Conservation (phyloP, 1,140 invertebrate species). For the Triops longicaudatus region DNA sequence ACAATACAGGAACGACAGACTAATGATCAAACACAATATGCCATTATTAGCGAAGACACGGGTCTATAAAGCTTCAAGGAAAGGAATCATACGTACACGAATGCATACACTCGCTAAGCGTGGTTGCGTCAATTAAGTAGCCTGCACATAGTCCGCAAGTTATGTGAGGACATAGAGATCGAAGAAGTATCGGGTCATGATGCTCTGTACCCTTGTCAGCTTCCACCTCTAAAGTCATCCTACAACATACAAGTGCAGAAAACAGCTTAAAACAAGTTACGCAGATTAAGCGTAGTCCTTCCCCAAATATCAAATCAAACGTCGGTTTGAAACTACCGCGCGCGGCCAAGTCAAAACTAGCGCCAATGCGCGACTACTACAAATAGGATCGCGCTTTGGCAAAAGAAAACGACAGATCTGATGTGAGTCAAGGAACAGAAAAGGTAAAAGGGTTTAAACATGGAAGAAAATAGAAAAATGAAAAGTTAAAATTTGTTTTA, state of each 20-base stretch:
- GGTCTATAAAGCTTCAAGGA: background rate
- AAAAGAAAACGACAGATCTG: too few relatives aligned
- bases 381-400: too few relatives aligned
- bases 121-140: constrained; percentile 90
- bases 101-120: constrained; percentile 89
- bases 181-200: background rate
- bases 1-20: constrained; percentile 26
- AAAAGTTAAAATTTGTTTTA: background rate
- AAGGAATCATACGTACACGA: constrained; percentile 59
- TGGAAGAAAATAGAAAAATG: background rate
- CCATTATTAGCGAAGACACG: too few relatives aligned
- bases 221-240: background rate
- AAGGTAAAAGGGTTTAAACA: too few relatives aligned
- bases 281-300: too few relatives aligned
- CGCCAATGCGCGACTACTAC: background rate
- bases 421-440: too few relatives aligned
- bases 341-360: background rate
- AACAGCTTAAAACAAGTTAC: background rate
- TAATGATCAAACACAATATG: background rate
- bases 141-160: constrained; percentile 80
- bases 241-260: background rate
- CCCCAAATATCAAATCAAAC: too few relatives aligned
- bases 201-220: background rate
- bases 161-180: constrained; percentile 60
- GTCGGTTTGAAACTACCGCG: background rate